Evolutionary conservation across 2,888 invertebrate species (phyloP).

Genomic region (Belgica antarctica): DNA sequence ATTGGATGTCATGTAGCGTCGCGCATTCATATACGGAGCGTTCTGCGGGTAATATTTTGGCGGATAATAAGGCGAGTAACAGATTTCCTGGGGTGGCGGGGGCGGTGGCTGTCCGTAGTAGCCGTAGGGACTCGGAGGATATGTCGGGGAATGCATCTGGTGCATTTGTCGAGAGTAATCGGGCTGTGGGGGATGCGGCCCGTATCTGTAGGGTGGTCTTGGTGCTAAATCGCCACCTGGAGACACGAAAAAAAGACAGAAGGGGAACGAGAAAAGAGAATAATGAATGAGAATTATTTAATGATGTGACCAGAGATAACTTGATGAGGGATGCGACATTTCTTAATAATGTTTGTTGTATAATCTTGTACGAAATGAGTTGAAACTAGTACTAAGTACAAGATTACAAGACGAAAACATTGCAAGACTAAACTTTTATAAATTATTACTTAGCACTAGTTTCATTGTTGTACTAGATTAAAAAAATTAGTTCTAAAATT

Average conservation of each 20-base stretch:
- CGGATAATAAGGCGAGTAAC: slow-evolving; percentile 56
- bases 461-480: too few species aligned
- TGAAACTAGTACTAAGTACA: too few species aligned
- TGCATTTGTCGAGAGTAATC: slow-evolving; percentile 52
- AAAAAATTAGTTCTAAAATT: too few species aligned
- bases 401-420: too few species aligned
- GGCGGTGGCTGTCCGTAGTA: slow-evolving; percentile 52
- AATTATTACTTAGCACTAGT: too few species aligned
- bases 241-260: not conserved
- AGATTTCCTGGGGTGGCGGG: slow-evolving; percentile 53
- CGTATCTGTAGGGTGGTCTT: slow-evolving; percentile 49
- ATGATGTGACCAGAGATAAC: not conserved
- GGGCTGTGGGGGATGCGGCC: slow-evolving; percentile 35
- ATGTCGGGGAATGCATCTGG: slow-evolving; percentile 55
- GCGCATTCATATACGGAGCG: slow-evolving; percentile 50
- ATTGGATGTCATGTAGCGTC: slow-evolving; percentile 48
- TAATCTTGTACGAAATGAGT: too few species aligned
- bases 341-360: not conserved
- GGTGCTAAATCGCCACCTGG: slow-evolving; percentile 49
- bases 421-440: too few species aligned
- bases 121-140: slow-evolving; percentile 45
- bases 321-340: not conserved
- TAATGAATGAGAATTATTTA: slow-evolving; percentile 32
- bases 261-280: slow-evolving; percentile 4
- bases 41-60: slow-evolving; percentile 57